Percentiles rank a stretch among this genome's conserved stretches.
phyloP scores from a whole-genome alignment of 2,797 vertebrate genomes.

The Cryptoprocta ferox region DNA sequence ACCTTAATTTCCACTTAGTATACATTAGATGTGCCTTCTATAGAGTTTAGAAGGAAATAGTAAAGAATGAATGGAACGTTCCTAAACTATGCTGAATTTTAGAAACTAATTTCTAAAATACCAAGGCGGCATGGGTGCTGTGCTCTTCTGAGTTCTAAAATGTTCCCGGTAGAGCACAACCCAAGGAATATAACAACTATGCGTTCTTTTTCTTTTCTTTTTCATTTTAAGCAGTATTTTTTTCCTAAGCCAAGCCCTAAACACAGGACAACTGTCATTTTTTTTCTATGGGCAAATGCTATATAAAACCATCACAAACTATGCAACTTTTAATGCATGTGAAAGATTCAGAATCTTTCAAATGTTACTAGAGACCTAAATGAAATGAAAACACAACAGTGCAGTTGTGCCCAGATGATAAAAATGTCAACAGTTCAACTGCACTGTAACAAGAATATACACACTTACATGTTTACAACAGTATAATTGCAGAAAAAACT shows the following conservation, averaged over 20 bases:
- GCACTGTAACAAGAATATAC: background rate
- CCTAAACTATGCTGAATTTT: background rate
- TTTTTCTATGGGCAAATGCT: slow-evolving; percentile 38
- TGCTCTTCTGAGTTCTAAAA: background rate
- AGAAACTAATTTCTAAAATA: background rate
- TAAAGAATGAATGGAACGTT: background rate
- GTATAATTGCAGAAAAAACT: background rate
- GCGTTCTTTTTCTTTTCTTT: background rate
- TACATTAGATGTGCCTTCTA: background rate
- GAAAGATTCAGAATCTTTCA: slow-evolving; percentile 1
- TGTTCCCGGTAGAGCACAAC: background rate
- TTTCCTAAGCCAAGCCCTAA: background rate
- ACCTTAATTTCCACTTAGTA: background rate
- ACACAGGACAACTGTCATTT: background rate
- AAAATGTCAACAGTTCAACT: slow-evolving; percentile 3
- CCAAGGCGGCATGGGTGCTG: background rate
- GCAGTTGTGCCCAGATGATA: slow-evolving; percentile 22
- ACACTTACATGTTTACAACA: background rate
- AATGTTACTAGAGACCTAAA: slow-evolving; percentile 39
- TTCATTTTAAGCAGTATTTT: background rate
- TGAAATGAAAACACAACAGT: background rate
- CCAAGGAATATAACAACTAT: background rate
- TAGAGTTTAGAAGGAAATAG: background rate
- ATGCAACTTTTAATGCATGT: slow-evolving; percentile 38
- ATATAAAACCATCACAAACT: slow-evolving; percentile 48